Percentiles rank a stretch among this genome's conserved stretches.
These are phyloP conservation scores for Copsychus sechellarum DNA, from an alignment of 2,113 vertebrate species.

Conservation along the genomic window DNA sequence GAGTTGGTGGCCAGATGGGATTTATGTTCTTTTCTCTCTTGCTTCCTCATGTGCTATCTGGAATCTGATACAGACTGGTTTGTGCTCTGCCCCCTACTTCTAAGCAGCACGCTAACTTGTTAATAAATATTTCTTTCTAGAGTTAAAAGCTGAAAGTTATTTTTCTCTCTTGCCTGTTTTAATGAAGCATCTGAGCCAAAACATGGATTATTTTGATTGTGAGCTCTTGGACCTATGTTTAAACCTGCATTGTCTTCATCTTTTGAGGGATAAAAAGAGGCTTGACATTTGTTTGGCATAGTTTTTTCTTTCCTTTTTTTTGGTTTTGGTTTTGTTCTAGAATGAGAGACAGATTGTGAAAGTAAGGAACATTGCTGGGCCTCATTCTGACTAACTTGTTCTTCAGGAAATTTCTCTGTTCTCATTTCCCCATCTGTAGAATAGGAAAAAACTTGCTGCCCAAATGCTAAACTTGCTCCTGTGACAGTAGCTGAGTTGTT, in stretches of 20 bases:
- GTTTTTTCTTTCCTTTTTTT: neutral
- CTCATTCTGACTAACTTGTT: conserved; percentile 36
- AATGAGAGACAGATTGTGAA: conserved; percentile 19
- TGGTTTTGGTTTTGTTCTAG: neutral
- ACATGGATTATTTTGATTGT: neutral
- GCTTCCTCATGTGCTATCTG: conserved; percentile 39
- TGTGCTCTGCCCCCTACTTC: neutral
- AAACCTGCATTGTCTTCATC: neutral
- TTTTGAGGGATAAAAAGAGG: neutral
- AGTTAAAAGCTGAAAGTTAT: neutral
- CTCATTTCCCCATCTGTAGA: conserved; percentile 38
- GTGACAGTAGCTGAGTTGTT: neutral
- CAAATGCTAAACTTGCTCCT: conserved; percentile 25
- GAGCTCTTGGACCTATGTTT: neutral
- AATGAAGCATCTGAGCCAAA: neutral
- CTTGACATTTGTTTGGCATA: neutral
- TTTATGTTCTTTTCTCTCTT: conserved; percentile 47
- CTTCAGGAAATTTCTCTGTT: conserved; percentile 38
- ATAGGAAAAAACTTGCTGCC: neutral
- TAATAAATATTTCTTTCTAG: conserved; percentile 6
- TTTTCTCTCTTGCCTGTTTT: neutral
- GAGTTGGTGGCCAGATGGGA: conserved; percentile 54
- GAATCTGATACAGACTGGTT: conserved; percentile 8
- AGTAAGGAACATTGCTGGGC: neutral
- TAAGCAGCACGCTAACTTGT: neutral